These are phyloP conservation scores for Eulemur rufifrons DNA, from an alignment of 2,113 vertebrate genomes.

Conservation along the genomic window DNA sequence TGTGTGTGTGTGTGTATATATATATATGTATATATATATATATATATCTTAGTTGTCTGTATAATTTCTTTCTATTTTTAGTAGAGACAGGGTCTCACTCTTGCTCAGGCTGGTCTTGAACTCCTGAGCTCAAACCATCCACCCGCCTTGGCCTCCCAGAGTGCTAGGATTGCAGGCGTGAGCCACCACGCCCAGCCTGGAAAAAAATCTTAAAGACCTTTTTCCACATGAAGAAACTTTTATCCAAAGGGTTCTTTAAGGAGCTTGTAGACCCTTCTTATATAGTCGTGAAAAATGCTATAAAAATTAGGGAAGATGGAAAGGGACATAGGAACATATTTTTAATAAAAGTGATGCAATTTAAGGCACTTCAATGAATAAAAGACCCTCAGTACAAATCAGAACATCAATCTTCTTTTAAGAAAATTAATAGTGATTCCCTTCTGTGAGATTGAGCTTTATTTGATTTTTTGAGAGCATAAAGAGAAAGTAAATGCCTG, in stretches of 20 bases:
- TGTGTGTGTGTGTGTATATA: too few relatives aligned
- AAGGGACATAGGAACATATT: neutral
- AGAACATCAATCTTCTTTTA: slow-evolving; percentile 26
- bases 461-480: neutral
- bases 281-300: neutral
- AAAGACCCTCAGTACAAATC: neutral
- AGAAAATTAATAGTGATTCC: neutral
- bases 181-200: too few relatives aligned
- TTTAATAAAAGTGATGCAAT: slow-evolving; percentile 16
- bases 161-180: too few relatives aligned
- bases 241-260: slow-evolving; percentile 17
- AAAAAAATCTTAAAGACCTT: neutral
- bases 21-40: too few relatives aligned
- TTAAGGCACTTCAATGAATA: slow-evolving; percentile 16
- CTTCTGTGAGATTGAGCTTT: neutral
- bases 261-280: neutral
- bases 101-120: too few relatives aligned
- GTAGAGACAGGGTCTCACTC: too few relatives aligned
- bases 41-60: too few relatives aligned
- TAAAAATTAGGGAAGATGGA: slow-evolving; percentile 32
- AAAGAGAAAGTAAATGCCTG: neutral
- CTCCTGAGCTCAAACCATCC: too few relatives aligned
- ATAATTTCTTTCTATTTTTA: too few relatives aligned
- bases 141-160: too few relatives aligned
- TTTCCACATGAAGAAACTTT: slow-evolving; percentile 36